phyloP scores from a whole-genome alignment of 2,113 vertebrate species.

The Ceyx cyanopectus region DNA sequence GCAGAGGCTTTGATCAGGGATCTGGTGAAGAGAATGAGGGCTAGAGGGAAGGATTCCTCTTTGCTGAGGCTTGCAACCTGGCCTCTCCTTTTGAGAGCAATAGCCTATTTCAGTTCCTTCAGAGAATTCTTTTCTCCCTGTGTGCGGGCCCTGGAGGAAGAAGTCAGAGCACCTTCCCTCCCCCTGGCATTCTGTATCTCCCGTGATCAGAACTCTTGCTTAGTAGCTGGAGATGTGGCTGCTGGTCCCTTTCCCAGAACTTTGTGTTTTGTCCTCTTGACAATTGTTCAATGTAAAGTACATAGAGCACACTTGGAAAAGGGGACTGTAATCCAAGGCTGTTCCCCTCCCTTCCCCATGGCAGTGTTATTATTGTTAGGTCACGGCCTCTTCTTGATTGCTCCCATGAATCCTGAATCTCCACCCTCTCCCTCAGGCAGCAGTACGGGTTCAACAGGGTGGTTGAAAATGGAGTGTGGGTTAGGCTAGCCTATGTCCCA shows the following conservation, averaged over 20 bases:
- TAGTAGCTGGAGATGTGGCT: not conserved
- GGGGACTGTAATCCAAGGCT: not conserved
- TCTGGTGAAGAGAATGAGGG: not conserved
- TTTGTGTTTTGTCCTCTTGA: not conserved
- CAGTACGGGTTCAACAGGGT: conserved; percentile 30
- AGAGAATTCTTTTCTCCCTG: not conserved
- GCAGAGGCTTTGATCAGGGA: not conserved
- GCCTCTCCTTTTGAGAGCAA: not conserved
- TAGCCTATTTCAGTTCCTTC: not conserved
- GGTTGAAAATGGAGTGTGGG: not conserved
- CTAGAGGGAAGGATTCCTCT: not conserved
- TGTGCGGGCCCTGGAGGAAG: not conserved
- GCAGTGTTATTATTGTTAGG: conserved; percentile 31
- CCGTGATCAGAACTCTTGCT: not conserved
- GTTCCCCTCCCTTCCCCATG: not conserved
- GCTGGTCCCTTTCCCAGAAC: not conserved
- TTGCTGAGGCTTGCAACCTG: not conserved
- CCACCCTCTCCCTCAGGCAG: conserved; percentile 42
- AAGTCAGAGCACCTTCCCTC: not conserved
- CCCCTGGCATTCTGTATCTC: not conserved
- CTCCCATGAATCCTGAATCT: not conserved
- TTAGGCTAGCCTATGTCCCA: not conserved
- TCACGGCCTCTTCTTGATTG: conserved; percentile 27
- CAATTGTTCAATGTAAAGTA: not conserved
- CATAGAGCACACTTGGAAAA: not conserved